A percentile compares a stretch with the other conserved stretches of the same genome.
phyloP scores from a whole-genome alignment of 2,797 vertebrate species.

The Dipus sagitta region DNA sequence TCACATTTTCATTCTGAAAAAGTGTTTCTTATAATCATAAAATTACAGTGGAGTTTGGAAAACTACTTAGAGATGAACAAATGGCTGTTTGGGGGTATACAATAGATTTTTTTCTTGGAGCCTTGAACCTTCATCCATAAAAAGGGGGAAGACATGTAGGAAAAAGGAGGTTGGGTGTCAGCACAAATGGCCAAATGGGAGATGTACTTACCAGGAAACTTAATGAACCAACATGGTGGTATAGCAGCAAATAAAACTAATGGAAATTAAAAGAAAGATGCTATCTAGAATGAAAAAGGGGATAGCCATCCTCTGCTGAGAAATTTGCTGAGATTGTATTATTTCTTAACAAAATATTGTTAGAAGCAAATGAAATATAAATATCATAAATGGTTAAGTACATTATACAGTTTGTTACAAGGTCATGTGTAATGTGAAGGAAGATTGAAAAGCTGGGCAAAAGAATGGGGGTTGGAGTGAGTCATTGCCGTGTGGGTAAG shows the following conservation, averaged over 20 bases:
- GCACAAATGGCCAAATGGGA: slow-evolving; percentile 38
- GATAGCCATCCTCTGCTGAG: background rate
- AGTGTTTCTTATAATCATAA: slow-evolving; percentile 65
- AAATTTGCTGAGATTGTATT: slow-evolving; percentile 35
- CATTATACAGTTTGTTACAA: background rate
- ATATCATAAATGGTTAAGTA: background rate
- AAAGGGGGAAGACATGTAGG: background rate
- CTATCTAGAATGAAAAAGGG: background rate
- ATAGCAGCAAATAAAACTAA: slow-evolving; percentile 19
- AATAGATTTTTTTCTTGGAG: slow-evolving; percentile 27
- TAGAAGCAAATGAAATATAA: slow-evolving; percentile 44
- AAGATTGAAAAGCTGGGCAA: background rate
- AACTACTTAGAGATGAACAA: slow-evolving; percentile 53
- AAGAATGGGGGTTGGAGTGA: background rate
- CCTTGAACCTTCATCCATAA: slow-evolving; percentile 47
- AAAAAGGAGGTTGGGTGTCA: slow-evolving; percentile 12
- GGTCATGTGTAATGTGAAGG: background rate
- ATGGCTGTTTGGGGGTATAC: background rate
- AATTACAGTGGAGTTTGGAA: slow-evolving; percentile 58
- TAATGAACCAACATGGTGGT: slow-evolving; percentile 27
- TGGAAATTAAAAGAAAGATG: slow-evolving; percentile 34
- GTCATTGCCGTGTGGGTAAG: background rate
- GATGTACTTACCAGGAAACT: slow-evolving; percentile 26
- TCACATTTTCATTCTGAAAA: slow-evolving; percentile 70
- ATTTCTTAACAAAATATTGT: slow-evolving; percentile 5